Evolutionary conservation across 2,113 vertebrate species (phyloP).

Genomic region (Albula glossodonta): DNA sequence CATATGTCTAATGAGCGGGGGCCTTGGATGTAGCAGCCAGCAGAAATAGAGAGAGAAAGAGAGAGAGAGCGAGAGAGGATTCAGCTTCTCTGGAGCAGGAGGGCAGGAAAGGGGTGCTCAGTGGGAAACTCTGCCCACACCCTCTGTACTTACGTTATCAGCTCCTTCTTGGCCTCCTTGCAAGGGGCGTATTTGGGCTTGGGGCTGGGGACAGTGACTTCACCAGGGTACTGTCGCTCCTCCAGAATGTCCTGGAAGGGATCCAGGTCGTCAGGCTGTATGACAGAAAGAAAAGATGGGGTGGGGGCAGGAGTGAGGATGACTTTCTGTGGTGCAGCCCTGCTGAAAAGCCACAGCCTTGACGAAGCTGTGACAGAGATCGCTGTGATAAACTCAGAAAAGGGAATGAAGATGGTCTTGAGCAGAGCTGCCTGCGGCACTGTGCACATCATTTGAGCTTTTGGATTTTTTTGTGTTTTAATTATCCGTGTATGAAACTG

Average conservation of each 20-base stretch:
- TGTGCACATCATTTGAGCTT: too few species aligned
- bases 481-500: too few species aligned
- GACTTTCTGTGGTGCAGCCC: not conserved
- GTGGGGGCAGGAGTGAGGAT: constrained; percentile 48
- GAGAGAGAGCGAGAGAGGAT: not conserved
- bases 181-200: constrained; percentile 93
- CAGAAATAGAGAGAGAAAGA: not conserved
- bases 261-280: constrained; percentile 86
- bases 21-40: not conserved
- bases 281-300: not conserved
- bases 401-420: too few species aligned
- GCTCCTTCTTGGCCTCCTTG: constrained; percentile 98
- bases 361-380: not conserved
- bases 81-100: constrained; percentile 46
- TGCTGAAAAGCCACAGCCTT: not conserved
- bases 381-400: not conserved
- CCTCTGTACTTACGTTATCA: constrained; percentile 88
- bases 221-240: constrained; percentile 85
- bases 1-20: not conserved
- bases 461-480: too few species aligned
- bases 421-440: too few species aligned
- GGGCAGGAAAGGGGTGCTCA: constrained; percentile 48
- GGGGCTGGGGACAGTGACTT: constrained; percentile 89
- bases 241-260: constrained; percentile 94
- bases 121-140: constrained; percentile 50